Evolutionary conservation across 30 jellyfish, hydroid and myxozoan genomes (phyloP), one percentile per base, ranked within the genome.

Genomic region (Aurelia aurita complex sp. Pacific): DNA sequence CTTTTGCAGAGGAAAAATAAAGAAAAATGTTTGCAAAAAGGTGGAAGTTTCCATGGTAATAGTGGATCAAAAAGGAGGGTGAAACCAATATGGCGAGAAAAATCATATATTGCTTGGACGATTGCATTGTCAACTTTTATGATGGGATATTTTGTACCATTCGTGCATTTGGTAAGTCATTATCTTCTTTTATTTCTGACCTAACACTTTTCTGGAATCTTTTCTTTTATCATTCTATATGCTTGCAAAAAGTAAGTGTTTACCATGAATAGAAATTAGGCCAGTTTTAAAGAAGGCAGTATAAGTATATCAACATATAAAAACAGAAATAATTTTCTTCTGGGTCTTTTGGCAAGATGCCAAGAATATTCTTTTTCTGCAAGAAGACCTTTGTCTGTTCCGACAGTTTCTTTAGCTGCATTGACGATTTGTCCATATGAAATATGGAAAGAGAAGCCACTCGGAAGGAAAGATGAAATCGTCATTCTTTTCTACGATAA

Each of bases 61-160:
- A 83, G 50, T 17, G 77, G 64, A 8, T 53, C 67, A 15, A 67
- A 34, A 46, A 55, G 77, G 29, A 60, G 32, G 5, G 61, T 14
- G 66, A 69, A 14, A 2, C 60, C 97, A 11, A 23, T 91, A 64
- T 85, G 89, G 86, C 73, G 79, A 17, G 94, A 91, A n/a, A 85
- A 85, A 51, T 93, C 98, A 5, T 95, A 72, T 70, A 68, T 95
- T 69, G 99, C 96, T 1, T 95, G 97, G 97, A 73, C 87, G 35
- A 59, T 73, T 67, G 97, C 96, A 2, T 42, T 95, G 53, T 86
- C 99, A 19, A 82, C 92, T 40, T 88, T 89, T 76, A 95, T 95
- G 96, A 90, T 95, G 60, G 99, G 99, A 13, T 95, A 95, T 76
- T 95, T 95, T 82, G 99, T 95, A 12, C 99, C 99, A 7, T 91